phyloP scores from a whole-genome alignment of 2,888 invertebrate species.

The Aproaerema taeniolella region DNA sequence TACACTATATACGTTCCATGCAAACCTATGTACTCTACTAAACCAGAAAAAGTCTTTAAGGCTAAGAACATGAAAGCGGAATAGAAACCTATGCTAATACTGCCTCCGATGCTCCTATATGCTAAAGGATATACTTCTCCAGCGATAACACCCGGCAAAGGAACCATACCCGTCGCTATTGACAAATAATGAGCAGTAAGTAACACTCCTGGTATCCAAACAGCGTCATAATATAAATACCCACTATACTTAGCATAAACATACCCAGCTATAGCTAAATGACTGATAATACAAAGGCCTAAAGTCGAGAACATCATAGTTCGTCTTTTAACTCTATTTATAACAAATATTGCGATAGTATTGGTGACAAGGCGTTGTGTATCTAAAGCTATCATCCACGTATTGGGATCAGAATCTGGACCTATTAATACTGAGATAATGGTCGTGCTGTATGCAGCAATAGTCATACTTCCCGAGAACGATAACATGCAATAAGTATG shows the following conservation, averaged over 20 bases:
- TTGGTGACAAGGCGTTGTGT: slow-evolving; percentile 77
- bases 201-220: slow-evolving; percentile 65
- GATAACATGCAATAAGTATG: slow-evolving; percentile 80
- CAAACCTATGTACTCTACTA: slow-evolving; percentile 67
- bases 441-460: slow-evolving; percentile 80
- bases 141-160: slow-evolving; percentile 82
- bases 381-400: slow-evolving; percentile 81
- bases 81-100: slow-evolving; percentile 74
- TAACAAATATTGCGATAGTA: slow-evolving; percentile 74
- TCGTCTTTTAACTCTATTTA: slow-evolving; percentile 78
- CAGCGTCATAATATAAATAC: slow-evolving; percentile 35
- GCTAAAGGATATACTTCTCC: slow-evolving; percentile 82
- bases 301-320: slow-evolving; percentile 79
- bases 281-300: slow-evolving; percentile 70
- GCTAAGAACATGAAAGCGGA: slow-evolving; percentile 78
- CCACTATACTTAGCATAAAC: slow-evolving; percentile 40
- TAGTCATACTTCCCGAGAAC: slow-evolving; percentile 81
- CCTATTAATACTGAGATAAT: slow-evolving; percentile 77
- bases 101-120: slow-evolving; percentile 79
- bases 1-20: slow-evolving; percentile 78
- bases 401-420: slow-evolving; percentile 74
- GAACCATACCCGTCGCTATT: slow-evolving; percentile 76
- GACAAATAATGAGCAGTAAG: slow-evolving; percentile 74
- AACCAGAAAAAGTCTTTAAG: slow-evolving; percentile 77
- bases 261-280: slow-evolving; percentile 68